These are phyloP conservation scores for Vireo altiloquus DNA, from an alignment of 2,113 vertebrate genomes.

Conservation along the genomic window DNA sequence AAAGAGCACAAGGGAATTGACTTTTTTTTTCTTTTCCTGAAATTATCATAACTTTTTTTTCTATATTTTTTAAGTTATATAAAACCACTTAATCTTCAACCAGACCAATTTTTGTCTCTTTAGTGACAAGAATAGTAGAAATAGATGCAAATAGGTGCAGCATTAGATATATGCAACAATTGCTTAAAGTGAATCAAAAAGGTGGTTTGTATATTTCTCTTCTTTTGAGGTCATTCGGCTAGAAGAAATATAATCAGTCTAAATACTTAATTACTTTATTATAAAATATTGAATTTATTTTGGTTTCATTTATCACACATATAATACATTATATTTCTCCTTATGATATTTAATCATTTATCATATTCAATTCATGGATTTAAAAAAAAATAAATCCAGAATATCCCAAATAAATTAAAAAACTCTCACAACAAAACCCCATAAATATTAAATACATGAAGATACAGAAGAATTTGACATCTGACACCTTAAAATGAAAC, in stretches of 20 bases:
- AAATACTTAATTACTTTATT: not conserved
- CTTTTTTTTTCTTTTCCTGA: not conserved
- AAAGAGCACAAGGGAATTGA: not conserved
- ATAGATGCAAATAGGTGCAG: not conserved
- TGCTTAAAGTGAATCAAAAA: not conserved
- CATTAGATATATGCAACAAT: not conserved
- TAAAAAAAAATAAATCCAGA: not conserved
- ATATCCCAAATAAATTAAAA: not conserved
- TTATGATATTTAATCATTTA: not conserved
- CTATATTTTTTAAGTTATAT: not conserved
- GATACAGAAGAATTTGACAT: not conserved
- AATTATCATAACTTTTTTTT: not conserved
- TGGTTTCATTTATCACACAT: not conserved
- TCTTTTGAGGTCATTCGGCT: not conserved
- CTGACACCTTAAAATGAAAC: not conserved
- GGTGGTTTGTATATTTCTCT: not conserved
- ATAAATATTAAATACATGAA: not conserved
- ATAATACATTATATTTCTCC: not conserved
- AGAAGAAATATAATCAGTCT: not conserved
- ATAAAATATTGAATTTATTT: not conserved
- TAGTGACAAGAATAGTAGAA: not conserved
- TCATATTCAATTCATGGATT: not conserved
- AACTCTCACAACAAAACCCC: accelerated
- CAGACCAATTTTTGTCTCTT: not conserved
- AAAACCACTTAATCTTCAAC: not conserved